phyloP scores from a whole-genome alignment of 2,113 vertebrate species.

The Sprattus sprattus region DNA sequence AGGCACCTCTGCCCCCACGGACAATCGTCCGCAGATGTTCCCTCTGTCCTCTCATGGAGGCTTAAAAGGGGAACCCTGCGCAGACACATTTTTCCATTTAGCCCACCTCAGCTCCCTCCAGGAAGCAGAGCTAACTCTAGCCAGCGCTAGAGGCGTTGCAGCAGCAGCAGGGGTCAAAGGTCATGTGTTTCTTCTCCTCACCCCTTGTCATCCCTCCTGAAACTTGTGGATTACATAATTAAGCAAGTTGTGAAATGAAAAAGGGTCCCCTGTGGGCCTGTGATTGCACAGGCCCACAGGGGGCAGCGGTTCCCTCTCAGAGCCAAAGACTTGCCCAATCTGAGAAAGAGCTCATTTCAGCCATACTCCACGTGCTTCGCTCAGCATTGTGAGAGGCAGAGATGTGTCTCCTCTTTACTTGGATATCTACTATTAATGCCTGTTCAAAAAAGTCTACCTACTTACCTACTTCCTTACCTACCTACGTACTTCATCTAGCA shows the following conservation, averaged over 20 bases:
- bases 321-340: not conserved
- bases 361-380: too few relatives aligned
- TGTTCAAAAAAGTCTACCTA: too few relatives aligned
- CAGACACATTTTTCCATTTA: not conserved
- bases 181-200: not conserved
- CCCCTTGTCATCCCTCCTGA: not conserved
- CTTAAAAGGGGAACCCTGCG: not conserved
- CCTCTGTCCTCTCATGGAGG: not conserved
- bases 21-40: slow-evolving; percentile 7
- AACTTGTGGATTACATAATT: not conserved
- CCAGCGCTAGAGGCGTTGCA: not conserved
- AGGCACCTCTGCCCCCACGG: not conserved
- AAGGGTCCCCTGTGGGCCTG: not conserved
- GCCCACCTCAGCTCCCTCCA: not conserved
- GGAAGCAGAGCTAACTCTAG: not conserved
- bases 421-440: too few relatives aligned
- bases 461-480: too few relatives aligned
- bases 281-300: not conserved
- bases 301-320: not conserved
- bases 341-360: too few relatives aligned
- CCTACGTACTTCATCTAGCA: too few relatives aligned
- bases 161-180: not conserved
- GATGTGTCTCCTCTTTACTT: too few relatives aligned
- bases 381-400: too few relatives aligned
- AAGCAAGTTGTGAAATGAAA: slow-evolving; percentile 7